Evolutionary conservation across 2,888 invertebrate genomes (phyloP).

Genomic region (Myopa testacea): DNA sequence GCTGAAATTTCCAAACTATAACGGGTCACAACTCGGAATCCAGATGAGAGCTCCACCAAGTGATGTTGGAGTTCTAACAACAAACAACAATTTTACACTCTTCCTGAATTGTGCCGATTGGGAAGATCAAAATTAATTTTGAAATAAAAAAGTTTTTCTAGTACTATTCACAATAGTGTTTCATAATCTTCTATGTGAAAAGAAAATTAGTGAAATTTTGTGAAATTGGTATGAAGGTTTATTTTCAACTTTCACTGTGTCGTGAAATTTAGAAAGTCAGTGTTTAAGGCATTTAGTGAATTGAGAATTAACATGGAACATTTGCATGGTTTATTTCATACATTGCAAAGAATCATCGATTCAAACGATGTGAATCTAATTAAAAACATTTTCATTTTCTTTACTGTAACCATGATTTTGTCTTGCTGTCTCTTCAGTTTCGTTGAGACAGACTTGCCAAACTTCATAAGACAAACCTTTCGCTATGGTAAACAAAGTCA

Average conservation of each 20-base stretch:
- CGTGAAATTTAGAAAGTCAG: background rate
- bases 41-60: no score
- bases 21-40: no score
- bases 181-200: no score
- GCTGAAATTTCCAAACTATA: no score
- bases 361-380: conserved; percentile 58
- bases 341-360: conserved; percentile 44
- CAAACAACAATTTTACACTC: no score
- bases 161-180: no score
- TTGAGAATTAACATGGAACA: background rate
- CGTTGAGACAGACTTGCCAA: conserved; percentile 76
- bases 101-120: no score
- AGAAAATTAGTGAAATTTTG: background rate
- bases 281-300: background rate
- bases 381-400: conserved; percentile 60
- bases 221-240: background rate
- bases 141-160: no score
- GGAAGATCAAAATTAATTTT: no score
- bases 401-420: conserved; percentile 68
- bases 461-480: conserved; percentile 74
- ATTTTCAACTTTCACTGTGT: background rate
- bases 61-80: no score
- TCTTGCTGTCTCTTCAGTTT: conserved; percentile 75
- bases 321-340: background rate
- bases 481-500: conserved; percentile 81